These are phyloP conservation scores for Oceanodroma leucorhoa DNA, from an alignment of 2,797 vertebrate genomes.

Conservation along the genomic window DNA sequence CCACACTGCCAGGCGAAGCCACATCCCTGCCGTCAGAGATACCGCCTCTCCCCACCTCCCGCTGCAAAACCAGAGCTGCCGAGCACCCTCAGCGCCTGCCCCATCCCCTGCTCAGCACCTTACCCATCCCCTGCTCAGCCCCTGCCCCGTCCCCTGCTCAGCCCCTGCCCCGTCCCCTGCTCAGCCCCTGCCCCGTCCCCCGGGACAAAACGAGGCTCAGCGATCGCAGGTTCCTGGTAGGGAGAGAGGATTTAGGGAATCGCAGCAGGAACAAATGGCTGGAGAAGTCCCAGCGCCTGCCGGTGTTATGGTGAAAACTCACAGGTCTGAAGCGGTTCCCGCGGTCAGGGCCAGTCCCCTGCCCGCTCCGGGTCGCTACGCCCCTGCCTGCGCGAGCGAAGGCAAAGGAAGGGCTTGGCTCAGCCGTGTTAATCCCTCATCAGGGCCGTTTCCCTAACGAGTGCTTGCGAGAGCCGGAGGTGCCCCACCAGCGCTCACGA, in stretches of 20 bases:
- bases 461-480: not conserved
- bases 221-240: accelerated
- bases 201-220: not conserved
- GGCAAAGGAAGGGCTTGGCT: not conserved
- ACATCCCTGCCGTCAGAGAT: not conserved
- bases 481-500: accelerated
- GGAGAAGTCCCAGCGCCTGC: not conserved
- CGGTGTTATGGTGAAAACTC: accelerated
- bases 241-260: too few species aligned
- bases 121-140: not conserved
- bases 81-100: accelerated
- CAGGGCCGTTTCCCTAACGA: not conserved
- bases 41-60: accelerated
- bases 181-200: not conserved
- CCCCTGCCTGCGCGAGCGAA: not conserved
- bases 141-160: not conserved
- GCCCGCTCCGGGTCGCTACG: accelerated
- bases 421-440: not conserved
- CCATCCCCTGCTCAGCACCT: not conserved
- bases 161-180: not conserved
- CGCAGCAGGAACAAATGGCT: not conserved
- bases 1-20: not conserved
- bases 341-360: accelerated
- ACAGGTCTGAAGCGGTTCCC: accelerated
- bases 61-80: not conserved